These are phyloP conservation scores for Phylloscopus trochilus DNA, from an alignment of 2,113 vertebrate species.

Conservation along the genomic window DNA sequence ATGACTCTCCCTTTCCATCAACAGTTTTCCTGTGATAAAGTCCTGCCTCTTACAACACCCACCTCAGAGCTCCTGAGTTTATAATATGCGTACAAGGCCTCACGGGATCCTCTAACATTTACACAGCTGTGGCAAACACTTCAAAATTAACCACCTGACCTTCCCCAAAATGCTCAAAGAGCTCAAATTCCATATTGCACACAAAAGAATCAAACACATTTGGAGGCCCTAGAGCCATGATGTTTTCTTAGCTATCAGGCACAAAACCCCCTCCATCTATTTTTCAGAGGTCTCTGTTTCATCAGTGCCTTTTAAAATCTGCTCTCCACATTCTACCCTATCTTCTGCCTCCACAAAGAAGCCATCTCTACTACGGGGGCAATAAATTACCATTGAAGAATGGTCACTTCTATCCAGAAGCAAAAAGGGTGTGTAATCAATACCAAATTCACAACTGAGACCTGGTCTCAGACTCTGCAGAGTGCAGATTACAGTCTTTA, in stretches of 20 bases:
- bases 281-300: neutral
- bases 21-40: neutral
- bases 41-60: neutral
- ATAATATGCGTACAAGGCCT: neutral
- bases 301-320: neutral
- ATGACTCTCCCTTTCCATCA: neutral
- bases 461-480: neutral
- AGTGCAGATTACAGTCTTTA: neutral
- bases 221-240: neutral
- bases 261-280: neutral
- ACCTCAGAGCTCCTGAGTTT: neutral
- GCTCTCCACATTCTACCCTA: neutral
- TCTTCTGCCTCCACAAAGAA: neutral
- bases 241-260: neutral
- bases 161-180: neutral
- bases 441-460: neutral
- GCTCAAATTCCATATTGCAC: constrained; percentile 5
- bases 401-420: neutral
- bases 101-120: neutral
- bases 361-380: neutral
- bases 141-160: constrained; percentile 38
- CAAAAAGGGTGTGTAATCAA: neutral
- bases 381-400: neutral
- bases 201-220: constrained; percentile 26
- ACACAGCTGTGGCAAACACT: constrained; percentile 42